Evolutionary conservation across 2,797 vertebrate genomes (phyloP).

Genomic region (Chanos chanos): DNA sequence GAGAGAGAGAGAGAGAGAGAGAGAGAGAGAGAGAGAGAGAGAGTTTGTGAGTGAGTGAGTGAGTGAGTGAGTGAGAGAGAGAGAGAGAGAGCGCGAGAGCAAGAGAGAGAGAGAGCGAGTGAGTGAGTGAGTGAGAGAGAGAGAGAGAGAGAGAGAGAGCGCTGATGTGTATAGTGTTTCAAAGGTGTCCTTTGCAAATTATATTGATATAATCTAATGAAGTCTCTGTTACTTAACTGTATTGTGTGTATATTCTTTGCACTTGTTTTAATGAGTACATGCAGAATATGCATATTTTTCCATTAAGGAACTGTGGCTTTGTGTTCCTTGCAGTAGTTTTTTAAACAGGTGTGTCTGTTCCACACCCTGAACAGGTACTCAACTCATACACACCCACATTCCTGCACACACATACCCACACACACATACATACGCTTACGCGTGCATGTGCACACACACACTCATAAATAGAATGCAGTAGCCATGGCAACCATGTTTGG

Average conservation of each 20-base stretch:
- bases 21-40: background rate
- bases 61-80: no score
- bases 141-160: no score
- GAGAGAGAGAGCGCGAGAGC: no score
- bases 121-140: no score
- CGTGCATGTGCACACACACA: conserved; percentile 14
- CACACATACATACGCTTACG: background rate
- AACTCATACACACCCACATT: conserved; percentile 50
- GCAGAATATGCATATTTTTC: background rate
- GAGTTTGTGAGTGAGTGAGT: background rate
- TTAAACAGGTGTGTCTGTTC: conserved; percentile 53
- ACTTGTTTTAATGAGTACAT: background rate
- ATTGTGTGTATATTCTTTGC: background rate
- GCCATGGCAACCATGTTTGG: background rate
- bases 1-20: background rate
- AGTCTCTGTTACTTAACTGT: no score
- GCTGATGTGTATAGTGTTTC: no score
- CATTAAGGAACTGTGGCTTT: conserved; percentile 25
- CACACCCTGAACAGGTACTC: conserved; percentile 57
- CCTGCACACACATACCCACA: conserved; percentile 39
- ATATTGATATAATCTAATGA: no score
- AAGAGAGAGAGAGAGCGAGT: no score
- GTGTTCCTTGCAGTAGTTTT: conserved; percentile 56
- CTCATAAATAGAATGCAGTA: background rate
- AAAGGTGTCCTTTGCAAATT: no score